Base-by-base conservation (phyloP, 1,140 invertebrate genomes). In the Gryllus bimaculatus region DNA sequence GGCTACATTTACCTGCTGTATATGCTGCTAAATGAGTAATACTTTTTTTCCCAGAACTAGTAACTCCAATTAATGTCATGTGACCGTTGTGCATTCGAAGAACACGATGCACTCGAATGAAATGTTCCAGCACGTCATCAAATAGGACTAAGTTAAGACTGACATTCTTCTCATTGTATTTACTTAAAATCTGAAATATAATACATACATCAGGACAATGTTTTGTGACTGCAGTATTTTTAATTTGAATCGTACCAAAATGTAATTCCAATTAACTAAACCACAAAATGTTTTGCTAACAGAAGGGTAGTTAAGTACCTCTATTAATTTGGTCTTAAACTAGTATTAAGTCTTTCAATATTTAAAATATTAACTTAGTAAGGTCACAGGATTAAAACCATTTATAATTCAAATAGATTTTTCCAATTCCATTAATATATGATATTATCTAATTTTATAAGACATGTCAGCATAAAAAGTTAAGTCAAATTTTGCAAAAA, bases 81-180 rank as follows among this genome's bases (percentile, higher is more conserved):
- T 98, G 94, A 0, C 95, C 95, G 81, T 91, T 90, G 83, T 95
- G 90, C 90, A 96, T 92, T 77, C 95, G 88, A 74, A 97, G 85
- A 0, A 92, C 91, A 78, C 96, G 90, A 82, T 97, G 94, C 4
- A 96, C 90, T 77, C 95, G 88, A 0, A 93, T 96, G 81, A 97
- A 84, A 85, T 97, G 95, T 82, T 97, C 94, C 48, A 97, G 85
- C 48, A 94, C 96, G 85, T 97, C 95, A 83, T 97, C 93, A 83
- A 97, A 97, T 6, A 98, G 86, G 0, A 98, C 94, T 78, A 97
- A 88, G n/a, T 91, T 91, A 86, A 96, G 88, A 83, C 92, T 91
- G 10, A 79, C 66, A 76, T 83, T 74, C 0, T 49, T 88, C 78
- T 95, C 93, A 83, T 95, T 95, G 83, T 95, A 96, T 81, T 95